phyloP scores from a whole-genome alignment of 2,113 vertebrate species.

The Ictalurus punctatus region DNA sequence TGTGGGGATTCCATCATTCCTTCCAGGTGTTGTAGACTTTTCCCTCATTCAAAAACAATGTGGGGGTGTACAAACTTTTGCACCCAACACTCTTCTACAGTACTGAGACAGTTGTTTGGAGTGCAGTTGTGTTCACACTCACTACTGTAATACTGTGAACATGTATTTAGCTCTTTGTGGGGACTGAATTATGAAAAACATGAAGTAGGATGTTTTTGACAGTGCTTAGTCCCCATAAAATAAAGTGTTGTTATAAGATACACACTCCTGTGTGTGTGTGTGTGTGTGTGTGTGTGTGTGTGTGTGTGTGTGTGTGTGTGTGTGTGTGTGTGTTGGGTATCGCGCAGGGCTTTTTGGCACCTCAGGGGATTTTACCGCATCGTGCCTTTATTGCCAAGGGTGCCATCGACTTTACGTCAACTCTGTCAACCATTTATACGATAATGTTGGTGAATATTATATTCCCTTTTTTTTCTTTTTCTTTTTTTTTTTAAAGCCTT shows the following conservation, averaged over 20 bases:
- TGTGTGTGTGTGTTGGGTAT: constrained; percentile 4
- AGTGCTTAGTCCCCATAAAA: neutral
- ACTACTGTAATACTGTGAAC: neutral
- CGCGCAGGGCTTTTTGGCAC: constrained; percentile 14
- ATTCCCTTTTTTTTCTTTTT: too few species aligned
- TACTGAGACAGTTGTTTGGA: neutral
- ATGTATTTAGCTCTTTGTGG: neutral
- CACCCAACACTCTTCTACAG: neutral
- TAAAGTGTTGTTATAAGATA: neutral
- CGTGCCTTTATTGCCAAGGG: constrained; percentile 32
- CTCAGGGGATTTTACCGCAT: constrained; percentile 40
- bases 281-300: neutral
- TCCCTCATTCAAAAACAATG: neutral
- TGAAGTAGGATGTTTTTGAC: neutral
- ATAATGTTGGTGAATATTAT: neutral
- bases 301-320: constrained; percentile 13
- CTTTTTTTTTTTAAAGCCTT: neutral
- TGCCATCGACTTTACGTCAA: neutral
- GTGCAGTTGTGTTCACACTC: neutral
- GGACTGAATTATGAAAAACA: neutral
- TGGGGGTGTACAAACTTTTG: neutral
- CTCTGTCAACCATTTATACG: neutral
- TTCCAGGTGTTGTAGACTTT: neutral
- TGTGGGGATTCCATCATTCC: too few species aligned
- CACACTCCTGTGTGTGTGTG: neutral